Percentiles rank a stretch among this genome's conserved stretches.
Evolutionary conservation across 2,797 vertebrate species (phyloP).

Genomic region (Hoplostethus atlanticus): DNA sequence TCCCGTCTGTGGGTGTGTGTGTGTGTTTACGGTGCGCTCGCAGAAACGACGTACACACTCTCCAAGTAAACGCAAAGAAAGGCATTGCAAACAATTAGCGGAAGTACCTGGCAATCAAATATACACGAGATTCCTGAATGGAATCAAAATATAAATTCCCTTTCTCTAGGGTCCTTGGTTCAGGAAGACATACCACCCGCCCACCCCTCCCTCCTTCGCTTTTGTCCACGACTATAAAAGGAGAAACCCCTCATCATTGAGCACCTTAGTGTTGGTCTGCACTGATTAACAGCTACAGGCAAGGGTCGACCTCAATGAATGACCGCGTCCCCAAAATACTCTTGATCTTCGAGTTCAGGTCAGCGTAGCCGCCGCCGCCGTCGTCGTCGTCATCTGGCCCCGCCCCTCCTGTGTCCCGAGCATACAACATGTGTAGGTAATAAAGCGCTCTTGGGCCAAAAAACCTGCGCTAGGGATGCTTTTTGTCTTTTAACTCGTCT

Average conservation of each 20-base stretch:
- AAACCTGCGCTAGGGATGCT: constrained; percentile 28
- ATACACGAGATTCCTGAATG: constrained; percentile 93
- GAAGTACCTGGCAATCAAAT: constrained; percentile 90
- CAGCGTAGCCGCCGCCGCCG: constrained; percentile 18
- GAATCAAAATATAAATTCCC: constrained; percentile 93
- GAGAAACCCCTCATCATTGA: constrained; percentile 60
- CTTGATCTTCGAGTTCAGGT: constrained; percentile 64
- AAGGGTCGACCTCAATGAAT: constrained; percentile 24
- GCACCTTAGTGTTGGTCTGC: constrained; percentile 76
- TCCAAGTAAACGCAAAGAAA: constrained; percentile 81
- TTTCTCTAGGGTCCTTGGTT: constrained; percentile 83
- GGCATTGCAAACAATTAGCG: constrained; percentile 84
- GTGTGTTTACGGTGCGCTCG: constrained; percentile 36
- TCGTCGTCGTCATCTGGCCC: constrained; percentile 30
- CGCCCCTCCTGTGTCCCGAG: constrained; percentile 37
- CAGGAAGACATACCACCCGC: constrained; percentile 47
- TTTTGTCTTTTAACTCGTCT: constrained; percentile 22
- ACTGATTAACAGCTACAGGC: constrained; percentile 60
- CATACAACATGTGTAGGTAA: constrained; percentile 39
- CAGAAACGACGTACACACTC: constrained; percentile 57
- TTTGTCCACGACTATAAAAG: constrained; percentile 41
- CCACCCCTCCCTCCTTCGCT: constrained; percentile 18
- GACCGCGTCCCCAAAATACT: constrained; percentile 11
- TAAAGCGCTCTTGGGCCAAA: constrained; percentile 26
- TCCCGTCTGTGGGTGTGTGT: constrained; percentile 50